phyloP scores from a whole-genome alignment of 2,113 vertebrate genomes.

The Amphiprion percula region DNA sequence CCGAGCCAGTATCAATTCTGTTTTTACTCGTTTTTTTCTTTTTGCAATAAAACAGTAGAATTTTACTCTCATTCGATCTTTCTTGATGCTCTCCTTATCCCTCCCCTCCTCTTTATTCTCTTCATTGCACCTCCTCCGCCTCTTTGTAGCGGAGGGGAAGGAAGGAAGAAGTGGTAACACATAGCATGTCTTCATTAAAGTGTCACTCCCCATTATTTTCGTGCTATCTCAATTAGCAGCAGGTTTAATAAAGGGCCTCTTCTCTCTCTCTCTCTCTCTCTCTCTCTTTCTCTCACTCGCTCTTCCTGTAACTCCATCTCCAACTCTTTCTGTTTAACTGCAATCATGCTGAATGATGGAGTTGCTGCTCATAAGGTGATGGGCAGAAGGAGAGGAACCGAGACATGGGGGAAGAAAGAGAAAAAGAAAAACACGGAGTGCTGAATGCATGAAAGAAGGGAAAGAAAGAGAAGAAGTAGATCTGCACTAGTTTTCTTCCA shows the following conservation, averaged over 20 bases:
- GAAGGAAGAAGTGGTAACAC: conserved; percentile 82
- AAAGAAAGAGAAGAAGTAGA: conserved; percentile 48
- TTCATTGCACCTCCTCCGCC: conserved; percentile 64
- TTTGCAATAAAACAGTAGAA: conserved; percentile 77
- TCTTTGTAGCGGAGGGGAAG: conserved; percentile 68
- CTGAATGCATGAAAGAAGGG: conserved; percentile 41
- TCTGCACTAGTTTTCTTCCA: conserved; percentile 63
- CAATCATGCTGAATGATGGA: conserved; percentile 71
- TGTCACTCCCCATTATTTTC: conserved; percentile 89
- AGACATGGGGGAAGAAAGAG: conserved; percentile 25
- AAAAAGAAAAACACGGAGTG: conserved; percentile 41
- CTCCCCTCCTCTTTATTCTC: conserved; percentile 69
- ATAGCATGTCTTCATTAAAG: conserved; percentile 88
- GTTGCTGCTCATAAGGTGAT: conserved; percentile 51
- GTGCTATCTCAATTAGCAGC: conserved; percentile 88
- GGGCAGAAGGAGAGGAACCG: conserved; percentile 48
- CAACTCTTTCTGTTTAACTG: conserved; percentile 62
- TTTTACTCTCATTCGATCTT: conserved; percentile 65
- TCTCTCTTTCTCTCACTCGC: conserved; percentile 35
- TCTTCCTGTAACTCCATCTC: conserved; percentile 60
- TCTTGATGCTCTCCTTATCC: conserved; percentile 57
- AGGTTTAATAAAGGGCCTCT: conserved; percentile 86
- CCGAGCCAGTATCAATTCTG: conserved; percentile 78
- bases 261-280: conserved; percentile 62
- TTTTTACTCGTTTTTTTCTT: conserved; percentile 57